Evolutionary conservation across 2,888 invertebrate genomes (phyloP).

Genomic region (Lasioglossum zephyrum): DNA sequence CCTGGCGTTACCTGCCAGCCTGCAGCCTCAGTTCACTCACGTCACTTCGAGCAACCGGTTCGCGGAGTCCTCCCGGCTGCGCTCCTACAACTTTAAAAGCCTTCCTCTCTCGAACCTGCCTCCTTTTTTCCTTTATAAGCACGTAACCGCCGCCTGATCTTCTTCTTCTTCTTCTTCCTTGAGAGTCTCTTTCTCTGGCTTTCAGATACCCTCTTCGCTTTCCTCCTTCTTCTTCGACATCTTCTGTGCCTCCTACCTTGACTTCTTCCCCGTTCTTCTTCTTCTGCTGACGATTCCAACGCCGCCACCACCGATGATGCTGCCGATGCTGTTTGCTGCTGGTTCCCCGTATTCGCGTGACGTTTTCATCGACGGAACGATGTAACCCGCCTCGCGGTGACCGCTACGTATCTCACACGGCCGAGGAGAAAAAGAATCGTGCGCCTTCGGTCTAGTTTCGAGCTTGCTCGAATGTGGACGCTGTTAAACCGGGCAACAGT

Average conservation of each 20-base stretch:
- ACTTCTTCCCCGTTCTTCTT: neutral
- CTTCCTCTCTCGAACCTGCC: conserved; percentile 43
- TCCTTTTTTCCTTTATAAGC: conserved; percentile 51
- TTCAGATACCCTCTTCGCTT: neutral
- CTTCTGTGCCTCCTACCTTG: neutral
- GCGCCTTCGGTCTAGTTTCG: conserved; percentile 20
- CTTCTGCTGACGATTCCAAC: neutral
- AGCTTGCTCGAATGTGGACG: conserved; percentile 39
- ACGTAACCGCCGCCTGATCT: conserved; percentile 54
- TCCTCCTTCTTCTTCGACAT: conserved; percentile 10
- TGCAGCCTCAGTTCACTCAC: conserved; percentile 83
- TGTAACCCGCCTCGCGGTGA: conserved; percentile 40
- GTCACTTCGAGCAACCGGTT: conserved; percentile 84
- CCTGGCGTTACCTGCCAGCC: conserved; percentile 83
- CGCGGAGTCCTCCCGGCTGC: conserved; percentile 72
- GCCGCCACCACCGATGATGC: neutral
- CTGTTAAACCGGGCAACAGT: conserved; percentile 53
- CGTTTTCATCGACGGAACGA: conserved; percentile 44
- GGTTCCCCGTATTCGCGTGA: conserved; percentile 46
- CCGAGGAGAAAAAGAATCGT: conserved; percentile 25
- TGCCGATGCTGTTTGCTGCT: conserved; percentile 9
- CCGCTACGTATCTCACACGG: conserved; percentile 22
- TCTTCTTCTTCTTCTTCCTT: conserved; percentile 14
- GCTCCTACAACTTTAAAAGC: conserved; percentile 70
- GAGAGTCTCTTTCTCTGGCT: neutral